Evolutionary conservation across 2,113 vertebrate species (phyloP), one percentile per base, ranked within the genome.

Genomic region (Xiphias gladius): DNA sequence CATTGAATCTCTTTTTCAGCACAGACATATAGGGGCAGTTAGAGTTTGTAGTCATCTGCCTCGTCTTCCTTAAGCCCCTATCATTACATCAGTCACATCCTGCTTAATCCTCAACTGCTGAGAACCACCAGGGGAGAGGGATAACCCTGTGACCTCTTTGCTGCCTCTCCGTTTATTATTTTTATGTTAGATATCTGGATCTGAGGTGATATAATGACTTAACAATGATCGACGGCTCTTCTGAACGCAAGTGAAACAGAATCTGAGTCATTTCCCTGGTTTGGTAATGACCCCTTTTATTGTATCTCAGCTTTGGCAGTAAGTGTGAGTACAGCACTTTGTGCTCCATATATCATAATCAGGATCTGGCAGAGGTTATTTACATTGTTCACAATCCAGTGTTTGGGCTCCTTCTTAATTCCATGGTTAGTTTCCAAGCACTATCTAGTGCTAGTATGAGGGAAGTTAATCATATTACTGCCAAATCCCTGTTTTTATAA

Each of bases 341-440:
- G 81, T 52, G 83, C 37, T 74, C 76, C 84, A 93, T 93, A 89
- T 74, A 91, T 93, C 89, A 93, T 90, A 90, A 94, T 95, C 93
- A 92, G 89, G 85, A 89, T 83, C 85, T 91, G 89, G 76, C 86
- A 84, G 77, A 75, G 65, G 65, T 86, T 93, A 88, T 94, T 94
- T 91, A 86, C 87, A 91, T 86, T 88, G 85, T 82, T 89, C 77
- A 58, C 80, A 67, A 87, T 86, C 85, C 86, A 86, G 72, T 83
- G 76, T 87, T 89, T 80, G 74, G 59, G 39, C 70, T 90, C 39
- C 52, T 80, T 89, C 82, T 86, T 89, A 81, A 86, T 79, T 88
- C 76, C 30, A 26, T 67, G 80, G 16, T 88, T 50, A 30, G 50
- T 75, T 91, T 87, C 87, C 78, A 62, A 84, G 68, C 26, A 54